These are phyloP conservation scores for Brachionichthys hirsutus DNA, from an alignment of 2,113 vertebrate genomes.

Conservation along the genomic window DNA sequence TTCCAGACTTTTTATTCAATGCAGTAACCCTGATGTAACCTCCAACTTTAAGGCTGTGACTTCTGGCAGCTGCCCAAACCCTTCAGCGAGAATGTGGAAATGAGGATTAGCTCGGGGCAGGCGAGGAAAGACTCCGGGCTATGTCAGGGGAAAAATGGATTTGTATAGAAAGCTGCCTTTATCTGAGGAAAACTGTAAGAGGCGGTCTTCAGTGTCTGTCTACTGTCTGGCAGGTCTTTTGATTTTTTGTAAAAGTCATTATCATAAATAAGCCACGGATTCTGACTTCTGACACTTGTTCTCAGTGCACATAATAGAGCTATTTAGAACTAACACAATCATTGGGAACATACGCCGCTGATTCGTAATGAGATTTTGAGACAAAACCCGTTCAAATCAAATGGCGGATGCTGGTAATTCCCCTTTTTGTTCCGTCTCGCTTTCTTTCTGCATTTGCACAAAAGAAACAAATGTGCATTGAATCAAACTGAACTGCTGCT, in stretches of 20 bases:
- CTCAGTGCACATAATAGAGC: neutral
- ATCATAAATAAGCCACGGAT: no score
- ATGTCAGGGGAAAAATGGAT: constrained; percentile 15
- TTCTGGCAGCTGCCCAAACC: constrained; percentile 54
- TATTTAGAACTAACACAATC: neutral
- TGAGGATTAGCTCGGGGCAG: constrained; percentile 44
- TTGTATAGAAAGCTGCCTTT: constrained; percentile 32
- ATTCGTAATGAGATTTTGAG: constrained; percentile 20
- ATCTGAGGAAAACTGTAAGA: constrained; percentile 8
- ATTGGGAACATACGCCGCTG: constrained; percentile 3
- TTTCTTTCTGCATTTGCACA: neutral
- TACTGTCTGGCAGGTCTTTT: neutral
- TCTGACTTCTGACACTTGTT: no score
- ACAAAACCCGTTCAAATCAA: constrained; percentile 14
- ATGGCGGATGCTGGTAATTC: constrained; percentile 27
- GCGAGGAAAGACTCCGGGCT: constrained; percentile 17
- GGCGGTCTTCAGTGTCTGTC: neutral
- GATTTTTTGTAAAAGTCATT: no score
- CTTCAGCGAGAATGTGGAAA: constrained; percentile 47
- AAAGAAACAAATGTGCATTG: constrained; percentile 20
- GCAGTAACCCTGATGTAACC: constrained; percentile 54
- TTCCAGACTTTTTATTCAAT: constrained; percentile 4
- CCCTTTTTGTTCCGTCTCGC: constrained; percentile 22
- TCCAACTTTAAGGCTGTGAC: constrained; percentile 50
- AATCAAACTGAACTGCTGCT: neutral